Evolutionary conservation across 1,140 invertebrate species (phyloP), one percentile per base, ranked within the genome.

Genomic region (Aplysia californica): DNA sequence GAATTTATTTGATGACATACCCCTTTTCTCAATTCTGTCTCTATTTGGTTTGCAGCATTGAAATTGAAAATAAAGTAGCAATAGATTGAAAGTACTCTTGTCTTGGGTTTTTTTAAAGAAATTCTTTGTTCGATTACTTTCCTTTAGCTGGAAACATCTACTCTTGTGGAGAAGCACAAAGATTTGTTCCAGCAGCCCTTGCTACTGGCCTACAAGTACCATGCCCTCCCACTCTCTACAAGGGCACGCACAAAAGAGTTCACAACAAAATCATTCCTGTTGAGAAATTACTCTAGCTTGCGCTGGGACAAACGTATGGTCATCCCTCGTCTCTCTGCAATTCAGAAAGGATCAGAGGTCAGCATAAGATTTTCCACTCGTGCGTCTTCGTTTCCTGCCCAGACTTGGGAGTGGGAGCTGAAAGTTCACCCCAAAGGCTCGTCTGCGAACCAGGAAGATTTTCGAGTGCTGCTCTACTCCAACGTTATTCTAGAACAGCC

Each of bases 391-490:
- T 85, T 89, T 56, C 89, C 90, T 3, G 79, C 84, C 0, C 85
- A 88, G 67, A 84, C 84, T 18, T 91, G 90, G 90, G 88, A 90
- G 21, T 91, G 90, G 90, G 87, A 88, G 74, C 79, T 91, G 31
- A 89, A 88, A 71, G 80, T 87, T 3, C 82, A 89, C 79, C 86
- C 86, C 15, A 86, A 86, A 76, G 82, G 86, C 38, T 87, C 83
- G 64, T 83, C 83, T 15, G 74, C 82, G 55, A 85, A 82, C 44
- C 77, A 77, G 21, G 87, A 87, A 26, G 89, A 90, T 38, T 83
- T 90, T 50, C 77, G 87, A 21, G 80, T 88, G 56, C 77, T 87
- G 2, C 80, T 90, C 15, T 87, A 86, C 56, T 88, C 88, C 15
- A 87, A 89, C 73, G 82, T 89, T 23, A 88, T 91, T 58, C 79